Evolutionary conservation across 1,140 invertebrate genomes (phyloP), one percentile per base, ranked within the genome.

Genomic region (Cyclargus thomasi): DNA sequence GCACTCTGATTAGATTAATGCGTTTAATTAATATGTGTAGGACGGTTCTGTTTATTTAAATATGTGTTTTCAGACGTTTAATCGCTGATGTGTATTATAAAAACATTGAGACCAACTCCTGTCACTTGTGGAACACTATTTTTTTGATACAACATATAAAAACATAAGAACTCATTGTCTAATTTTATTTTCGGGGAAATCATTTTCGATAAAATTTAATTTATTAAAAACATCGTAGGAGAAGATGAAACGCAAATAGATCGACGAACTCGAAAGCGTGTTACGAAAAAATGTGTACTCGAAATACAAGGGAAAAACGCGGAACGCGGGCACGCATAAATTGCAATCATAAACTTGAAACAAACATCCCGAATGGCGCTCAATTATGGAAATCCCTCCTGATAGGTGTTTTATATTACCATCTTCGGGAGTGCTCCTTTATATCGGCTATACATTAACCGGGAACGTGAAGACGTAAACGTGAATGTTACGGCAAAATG

Each of bases 301-400:
- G n/a, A 65, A 69, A 47, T 16, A 57, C 47, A 20, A 35, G 29
- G 53, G 64, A 75, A 76, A 74, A 72, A 74, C 67, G 67, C 63
- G 53, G 70, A 65, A 63, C 74, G 68, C 73, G 72, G 65, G 71
- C 66, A 70, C 73, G 70, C 74, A 78, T 76, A 76, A 76, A 78
- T 78, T 73, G 77, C 70, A 66, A 68, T 74, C 72, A 76, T 74
- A 78, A 78, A 76, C 74, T 76, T 68, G 71, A 68, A 74, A 77
- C 75, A 77, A 77, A 78, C 77, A 76, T 73, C 67, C 74, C 68
- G 72, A 77, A 74, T 72, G 67, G 65, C 63, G 70, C 69, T 73
- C 77, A 76, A 79, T 79, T 77, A 79, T 78, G 74, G 70, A 70
- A 68, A 76, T 74, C 74, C 69, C 69, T 76, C 69, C 75, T 70